phyloP scores from a whole-genome alignment of 1,140 invertebrate genomes.

The Akabosia matsudoensis region DNA sequence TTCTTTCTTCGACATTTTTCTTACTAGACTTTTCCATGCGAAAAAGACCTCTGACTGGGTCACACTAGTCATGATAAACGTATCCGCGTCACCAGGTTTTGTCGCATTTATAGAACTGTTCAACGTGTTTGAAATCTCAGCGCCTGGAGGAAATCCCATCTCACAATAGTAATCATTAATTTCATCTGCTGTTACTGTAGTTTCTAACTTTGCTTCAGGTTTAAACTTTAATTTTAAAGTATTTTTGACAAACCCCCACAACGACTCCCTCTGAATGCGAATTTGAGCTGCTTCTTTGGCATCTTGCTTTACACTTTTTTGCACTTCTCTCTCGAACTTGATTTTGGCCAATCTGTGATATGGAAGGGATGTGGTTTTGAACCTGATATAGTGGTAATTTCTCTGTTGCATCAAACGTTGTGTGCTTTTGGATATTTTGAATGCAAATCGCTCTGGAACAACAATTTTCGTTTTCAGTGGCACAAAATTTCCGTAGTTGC shows the following conservation, averaged over 20 bases:
- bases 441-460: background rate
- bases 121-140: background rate
- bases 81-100: background rate
- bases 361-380: background rate
- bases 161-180: conserved; percentile 4
- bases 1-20: background rate
- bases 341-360: background rate
- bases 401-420: background rate
- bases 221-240: background rate
- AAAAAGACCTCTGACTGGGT: background rate
- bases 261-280: too few species aligned
- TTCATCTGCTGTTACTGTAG: background rate
- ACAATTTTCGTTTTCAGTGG: background rate
- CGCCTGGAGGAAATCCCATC: conserved; percentile 9
- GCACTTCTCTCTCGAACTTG: background rate
- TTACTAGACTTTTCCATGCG: background rate
- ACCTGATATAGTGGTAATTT: background rate
- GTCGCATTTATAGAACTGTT: background rate
- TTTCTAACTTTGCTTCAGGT: background rate
- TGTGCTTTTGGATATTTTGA: background rate
- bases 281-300: background rate
- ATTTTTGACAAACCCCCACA: background rate
- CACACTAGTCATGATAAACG: background rate
- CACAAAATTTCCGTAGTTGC: background rate
- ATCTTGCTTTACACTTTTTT: background rate